A percentile compares a stretch with the other conserved stretches of the same genome.
phyloP scores from a whole-genome alignment of 1,140 invertebrate species.

The Dufourea novaeangliae region DNA sequence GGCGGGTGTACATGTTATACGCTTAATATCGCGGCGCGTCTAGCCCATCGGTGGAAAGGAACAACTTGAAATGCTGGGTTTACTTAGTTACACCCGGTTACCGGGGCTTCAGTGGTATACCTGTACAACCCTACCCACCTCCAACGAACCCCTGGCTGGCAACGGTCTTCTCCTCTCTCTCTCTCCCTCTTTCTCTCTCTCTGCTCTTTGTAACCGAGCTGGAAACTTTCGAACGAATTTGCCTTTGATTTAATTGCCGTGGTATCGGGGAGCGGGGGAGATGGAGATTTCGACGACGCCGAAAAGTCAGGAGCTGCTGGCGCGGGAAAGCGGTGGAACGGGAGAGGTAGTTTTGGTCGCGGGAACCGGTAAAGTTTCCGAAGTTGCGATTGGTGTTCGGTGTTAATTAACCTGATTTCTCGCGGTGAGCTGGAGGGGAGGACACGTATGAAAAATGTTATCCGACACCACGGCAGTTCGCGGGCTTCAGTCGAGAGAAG shows the following conservation, averaged over 20 bases:
- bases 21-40: constrained; percentile 63
- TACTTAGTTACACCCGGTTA: constrained; percentile 35
- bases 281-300: constrained; percentile 4
- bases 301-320: background rate
- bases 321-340: no score
- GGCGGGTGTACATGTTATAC: constrained; percentile 59
- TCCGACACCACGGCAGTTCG: constrained; percentile 30
- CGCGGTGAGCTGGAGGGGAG: background rate
- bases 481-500: constrained; percentile 36
- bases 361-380: no score
- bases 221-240: constrained; percentile 35
- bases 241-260: constrained; percentile 26
- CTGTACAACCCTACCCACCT: background rate
- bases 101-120: background rate
- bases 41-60: constrained; percentile 60
- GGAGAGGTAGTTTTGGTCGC: background rate
- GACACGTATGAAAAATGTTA: background rate
- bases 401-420: constrained; percentile 1
- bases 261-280: background rate
- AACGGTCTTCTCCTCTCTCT: background rate
- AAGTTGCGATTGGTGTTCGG: background rate
- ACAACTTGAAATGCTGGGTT: constrained; percentile 57
- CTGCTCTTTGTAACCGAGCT: background rate
- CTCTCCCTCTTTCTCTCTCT: background rate
- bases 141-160: background rate